These are phyloP conservation scores for Euplexia lucipara DNA, from an alignment of 2,888 invertebrate genomes.

Conservation along the genomic window DNA sequence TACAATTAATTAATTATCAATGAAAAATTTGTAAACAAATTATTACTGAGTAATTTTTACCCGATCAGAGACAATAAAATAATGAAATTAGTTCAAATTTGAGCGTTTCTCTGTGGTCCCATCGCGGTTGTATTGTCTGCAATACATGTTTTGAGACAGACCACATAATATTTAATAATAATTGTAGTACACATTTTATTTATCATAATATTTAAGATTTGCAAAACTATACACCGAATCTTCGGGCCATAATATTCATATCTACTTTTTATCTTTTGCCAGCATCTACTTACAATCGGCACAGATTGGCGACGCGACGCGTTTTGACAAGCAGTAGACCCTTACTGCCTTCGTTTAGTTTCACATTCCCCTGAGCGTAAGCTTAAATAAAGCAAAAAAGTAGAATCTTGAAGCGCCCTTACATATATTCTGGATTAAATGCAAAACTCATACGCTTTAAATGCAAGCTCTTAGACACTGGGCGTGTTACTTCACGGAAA, in stretches of 20 bases:
- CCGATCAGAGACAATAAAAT: conserved; percentile 15
- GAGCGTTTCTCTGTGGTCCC: conserved; percentile 63
- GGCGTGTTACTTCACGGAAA: conserved; percentile 21
- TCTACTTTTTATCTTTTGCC: conserved; percentile 19
- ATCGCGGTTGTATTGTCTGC: conserved; percentile 32
- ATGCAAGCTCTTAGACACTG: conserved; percentile 35
- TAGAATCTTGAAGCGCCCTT: conserved; percentile 5
- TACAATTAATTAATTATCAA: conserved; percentile 11
- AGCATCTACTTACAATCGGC: conserved; percentile 1
- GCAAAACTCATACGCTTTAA: conserved; percentile 6
- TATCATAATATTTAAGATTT: conserved; percentile 27
- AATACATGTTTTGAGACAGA: conserved; percentile 36
- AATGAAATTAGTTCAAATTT: conserved; percentile 43
- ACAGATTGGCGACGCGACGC: conserved; percentile 27
- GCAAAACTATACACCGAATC: conserved; percentile 43
- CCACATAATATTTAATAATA: conserved; percentile 30
- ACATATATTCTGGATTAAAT: background rate
- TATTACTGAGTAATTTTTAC: conserved; percentile 15
- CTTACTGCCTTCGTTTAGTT: conserved; percentile 8
- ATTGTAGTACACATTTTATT: conserved; percentile 32
- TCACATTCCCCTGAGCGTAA: conserved; percentile 9
- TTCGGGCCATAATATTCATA: conserved; percentile 43
- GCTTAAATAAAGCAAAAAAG: conserved; percentile 12
- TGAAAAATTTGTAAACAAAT: background rate
- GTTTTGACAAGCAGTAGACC: conserved; percentile 9